These are phyloP conservation scores for Podilymbus podiceps DNA, from an alignment of 2,113 vertebrate genomes.

Conservation along the genomic window DNA sequence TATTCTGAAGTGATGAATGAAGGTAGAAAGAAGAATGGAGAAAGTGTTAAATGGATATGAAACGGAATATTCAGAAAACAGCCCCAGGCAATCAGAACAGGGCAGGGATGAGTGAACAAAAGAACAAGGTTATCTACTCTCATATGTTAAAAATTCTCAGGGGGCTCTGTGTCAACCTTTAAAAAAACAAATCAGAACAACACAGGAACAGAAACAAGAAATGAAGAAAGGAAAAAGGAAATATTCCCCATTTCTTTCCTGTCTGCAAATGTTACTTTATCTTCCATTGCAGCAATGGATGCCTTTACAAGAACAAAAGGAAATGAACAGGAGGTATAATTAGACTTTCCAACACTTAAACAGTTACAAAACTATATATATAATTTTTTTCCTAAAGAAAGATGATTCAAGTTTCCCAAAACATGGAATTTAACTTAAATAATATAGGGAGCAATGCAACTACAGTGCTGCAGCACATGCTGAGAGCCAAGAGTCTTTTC, in stretches of 20 bases:
- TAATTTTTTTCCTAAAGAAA: neutral
- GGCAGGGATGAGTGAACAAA: slow-evolving; percentile 57
- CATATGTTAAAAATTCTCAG: slow-evolving; percentile 48
- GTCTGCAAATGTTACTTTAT: slow-evolving; percentile 16
- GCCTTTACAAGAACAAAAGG: slow-evolving; percentile 18
- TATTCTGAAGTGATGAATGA: slow-evolving; percentile 53
- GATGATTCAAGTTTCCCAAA: neutral
- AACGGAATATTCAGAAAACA: slow-evolving; percentile 50
- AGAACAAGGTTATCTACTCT: slow-evolving; percentile 63
- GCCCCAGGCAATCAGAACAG: slow-evolving; percentile 34
- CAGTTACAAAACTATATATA: neutral
- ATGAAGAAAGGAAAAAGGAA: neutral
- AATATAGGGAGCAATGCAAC: neutral
- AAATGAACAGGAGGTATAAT: neutral
- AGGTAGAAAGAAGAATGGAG: slow-evolving; percentile 43
- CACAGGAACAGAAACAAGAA: neutral
- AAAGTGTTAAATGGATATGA: slow-evolving; percentile 52
- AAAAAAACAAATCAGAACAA: slow-evolving; percentile 40
- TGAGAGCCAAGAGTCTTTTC: neutral
- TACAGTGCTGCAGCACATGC: neutral
- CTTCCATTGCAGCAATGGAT: neutral
- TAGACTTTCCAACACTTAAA: neutral
- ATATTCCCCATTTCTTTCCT: neutral
- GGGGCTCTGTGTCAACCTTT: slow-evolving; percentile 34
- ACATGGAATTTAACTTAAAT: neutral